A percentile compares a stretch with the other conserved stretches of the same genome.
Evolutionary conservation across 2,888 invertebrate genomes (phyloP).

Genomic region (Monochamus alternatus): DNA sequence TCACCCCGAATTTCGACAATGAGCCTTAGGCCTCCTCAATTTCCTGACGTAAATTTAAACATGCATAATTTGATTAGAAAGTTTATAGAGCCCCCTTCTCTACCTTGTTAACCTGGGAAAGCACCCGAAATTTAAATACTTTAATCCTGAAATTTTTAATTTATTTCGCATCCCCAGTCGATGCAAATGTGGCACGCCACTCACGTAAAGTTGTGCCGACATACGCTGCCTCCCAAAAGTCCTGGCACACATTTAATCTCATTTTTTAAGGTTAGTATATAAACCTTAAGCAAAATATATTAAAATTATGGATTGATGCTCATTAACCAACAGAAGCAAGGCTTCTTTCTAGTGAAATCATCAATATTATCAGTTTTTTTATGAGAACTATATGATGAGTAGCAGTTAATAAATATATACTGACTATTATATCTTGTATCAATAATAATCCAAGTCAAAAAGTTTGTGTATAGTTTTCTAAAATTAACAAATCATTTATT

Average conservation of each 20-base stretch:
- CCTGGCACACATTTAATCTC: neutral
- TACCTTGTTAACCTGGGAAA: conserved; percentile 14
- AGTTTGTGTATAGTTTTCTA: too few species aligned
- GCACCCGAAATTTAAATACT: conserved; percentile 12
- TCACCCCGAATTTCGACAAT: neutral
- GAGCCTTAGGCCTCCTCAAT: neutral
- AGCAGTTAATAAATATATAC: too few species aligned
- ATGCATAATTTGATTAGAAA: conserved; percentile 23
- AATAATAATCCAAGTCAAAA: too few species aligned
- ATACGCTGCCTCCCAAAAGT: neutral
- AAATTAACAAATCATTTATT: too few species aligned
- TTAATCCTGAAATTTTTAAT: neutral
- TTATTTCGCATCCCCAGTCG: neutral
- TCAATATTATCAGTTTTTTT: too few species aligned
- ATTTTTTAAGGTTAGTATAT: too few species aligned
- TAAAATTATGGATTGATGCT: too few species aligned
- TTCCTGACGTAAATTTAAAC: conserved; percentile 10
- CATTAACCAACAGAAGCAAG: too few species aligned
- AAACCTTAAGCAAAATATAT: too few species aligned
- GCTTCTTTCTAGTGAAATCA: too few species aligned
- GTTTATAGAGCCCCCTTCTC: conserved; percentile 6
- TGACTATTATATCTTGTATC: too few species aligned
- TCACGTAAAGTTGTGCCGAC: neutral
- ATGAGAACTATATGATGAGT: too few species aligned
- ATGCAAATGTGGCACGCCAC: neutral